These are phyloP conservation scores for Plemyria rubiginata DNA, from an alignment of 2,888 invertebrate genomes.

Conservation along the genomic window DNA sequence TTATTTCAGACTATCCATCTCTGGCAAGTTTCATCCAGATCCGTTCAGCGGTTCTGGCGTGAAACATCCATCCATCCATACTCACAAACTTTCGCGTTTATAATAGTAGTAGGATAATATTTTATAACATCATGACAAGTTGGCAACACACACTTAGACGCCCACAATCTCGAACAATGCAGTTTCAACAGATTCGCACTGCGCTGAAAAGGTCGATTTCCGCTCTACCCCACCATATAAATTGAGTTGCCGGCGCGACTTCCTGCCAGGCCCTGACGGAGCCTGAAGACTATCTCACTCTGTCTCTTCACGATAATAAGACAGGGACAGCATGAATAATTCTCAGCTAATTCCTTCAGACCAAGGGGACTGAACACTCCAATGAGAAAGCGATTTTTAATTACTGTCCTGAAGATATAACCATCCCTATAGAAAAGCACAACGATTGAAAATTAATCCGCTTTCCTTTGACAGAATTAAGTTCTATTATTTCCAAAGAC, in stretches of 20 bases:
- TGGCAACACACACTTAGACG: no score
- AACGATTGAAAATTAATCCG: neutral
- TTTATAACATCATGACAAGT: no score
- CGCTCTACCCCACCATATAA: constrained; percentile 17
- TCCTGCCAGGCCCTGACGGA: constrained; percentile 6
- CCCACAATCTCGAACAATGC: constrained; percentile 1
- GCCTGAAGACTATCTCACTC: neutral
- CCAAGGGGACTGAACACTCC: constrained; percentile 9
- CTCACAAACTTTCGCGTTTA: no score
- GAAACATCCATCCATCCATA: no score
- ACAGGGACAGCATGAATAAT: constrained; percentile 2
- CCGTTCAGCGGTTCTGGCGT: no score
- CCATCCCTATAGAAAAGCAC: neutral
- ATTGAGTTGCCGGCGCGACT: constrained; percentile 16
- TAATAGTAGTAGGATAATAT: no score
- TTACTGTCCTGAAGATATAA: constrained; percentile 3
- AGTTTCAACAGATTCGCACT: constrained; percentile 12
- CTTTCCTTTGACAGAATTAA: neutral
- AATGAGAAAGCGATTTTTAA: constrained; percentile 17
- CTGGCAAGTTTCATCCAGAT: no score
- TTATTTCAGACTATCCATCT: no score
- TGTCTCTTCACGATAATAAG: constrained; percentile 3
- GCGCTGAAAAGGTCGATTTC: constrained; percentile 22
- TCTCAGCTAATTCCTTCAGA: constrained; percentile 1
- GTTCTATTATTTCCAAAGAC: neutral